Percentiles rank a stretch among this genome's conserved stretches.
phyloP scores from a whole-genome alignment of 2,797 vertebrate genomes.

The Triplophysa yarkandensis region DNA sequence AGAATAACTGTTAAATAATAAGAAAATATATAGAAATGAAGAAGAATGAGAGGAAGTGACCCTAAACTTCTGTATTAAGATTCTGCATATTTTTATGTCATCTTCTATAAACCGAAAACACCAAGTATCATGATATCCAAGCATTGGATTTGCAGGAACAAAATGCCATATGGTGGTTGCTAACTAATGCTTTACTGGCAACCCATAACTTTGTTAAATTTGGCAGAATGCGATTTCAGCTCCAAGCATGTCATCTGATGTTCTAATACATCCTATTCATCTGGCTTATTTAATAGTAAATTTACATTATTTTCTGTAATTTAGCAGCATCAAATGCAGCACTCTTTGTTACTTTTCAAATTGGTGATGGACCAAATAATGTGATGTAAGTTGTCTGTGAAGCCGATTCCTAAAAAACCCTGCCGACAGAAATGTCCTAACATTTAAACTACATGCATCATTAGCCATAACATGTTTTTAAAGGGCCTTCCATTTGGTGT shows the following conservation, averaged over 20 bases:
- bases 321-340: not conserved
- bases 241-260: not conserved
- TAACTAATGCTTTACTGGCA: not conserved
- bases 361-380: not conserved
- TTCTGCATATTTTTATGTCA: not conserved
- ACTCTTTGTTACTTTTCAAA: not conserved
- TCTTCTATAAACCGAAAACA: not conserved
- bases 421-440: not conserved
- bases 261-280: not conserved
- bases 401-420: not conserved
- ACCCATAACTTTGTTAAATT: not conserved
- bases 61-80: not conserved
- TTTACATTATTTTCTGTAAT: not conserved
- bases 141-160: not conserved
- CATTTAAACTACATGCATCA: not conserved
- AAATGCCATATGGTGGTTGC: not conserved
- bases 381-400: not conserved
- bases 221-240: not conserved
- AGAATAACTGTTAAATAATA: no score
- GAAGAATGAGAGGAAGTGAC: no score
- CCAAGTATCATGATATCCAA: not conserved
- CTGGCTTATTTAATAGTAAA: not conserved
- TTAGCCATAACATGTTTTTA: slow-evolving; percentile 14
- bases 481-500: slow-evolving; percentile 3
- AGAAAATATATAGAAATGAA: no score